phyloP scores from a whole-genome alignment of 1,140 invertebrate species.

The Wasmannia auropunctata region DNA sequence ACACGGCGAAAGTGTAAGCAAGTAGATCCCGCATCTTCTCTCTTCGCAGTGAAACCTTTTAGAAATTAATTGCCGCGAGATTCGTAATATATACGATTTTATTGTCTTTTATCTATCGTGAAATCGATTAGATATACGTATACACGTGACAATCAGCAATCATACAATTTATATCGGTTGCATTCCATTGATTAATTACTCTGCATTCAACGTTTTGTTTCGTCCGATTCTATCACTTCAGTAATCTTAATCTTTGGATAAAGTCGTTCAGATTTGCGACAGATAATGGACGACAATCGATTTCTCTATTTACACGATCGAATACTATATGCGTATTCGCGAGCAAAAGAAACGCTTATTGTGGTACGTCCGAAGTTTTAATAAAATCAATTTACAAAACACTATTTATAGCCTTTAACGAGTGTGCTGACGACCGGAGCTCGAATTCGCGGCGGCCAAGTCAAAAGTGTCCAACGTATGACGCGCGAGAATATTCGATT shows the following conservation, averaged over 20 bases:
- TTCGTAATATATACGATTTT: neutral
- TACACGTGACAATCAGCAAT: neutral
- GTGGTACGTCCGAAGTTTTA: too few relatives aligned
- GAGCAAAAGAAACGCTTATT: too few relatives aligned
- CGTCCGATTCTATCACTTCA: neutral
- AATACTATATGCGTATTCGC: too few relatives aligned
- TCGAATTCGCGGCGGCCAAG: too few relatives aligned
- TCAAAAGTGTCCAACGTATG: too few relatives aligned
- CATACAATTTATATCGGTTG: neutral
- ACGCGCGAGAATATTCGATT: too few relatives aligned
- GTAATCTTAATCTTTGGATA: neutral
- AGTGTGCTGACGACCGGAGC: too few relatives aligned
- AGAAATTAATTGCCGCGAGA: neutral
- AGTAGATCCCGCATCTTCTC: neutral
- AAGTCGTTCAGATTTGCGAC: neutral
- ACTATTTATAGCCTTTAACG: too few relatives aligned
- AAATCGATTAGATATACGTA: constrained; percentile 26
- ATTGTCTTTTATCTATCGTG: constrained; percentile 37
- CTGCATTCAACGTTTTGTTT: neutral
- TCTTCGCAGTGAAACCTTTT: neutral
- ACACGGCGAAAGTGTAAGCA: neutral
- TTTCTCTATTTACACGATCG: neutral
- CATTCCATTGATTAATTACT: neutral
- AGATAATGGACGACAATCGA: neutral
- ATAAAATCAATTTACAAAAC: too few relatives aligned